A percentile compares a stretch with the other conserved stretches of the same genome.
phyloP scores from a whole-genome alignment of 2,888 invertebrate species.

The Apantesis nais region DNA sequence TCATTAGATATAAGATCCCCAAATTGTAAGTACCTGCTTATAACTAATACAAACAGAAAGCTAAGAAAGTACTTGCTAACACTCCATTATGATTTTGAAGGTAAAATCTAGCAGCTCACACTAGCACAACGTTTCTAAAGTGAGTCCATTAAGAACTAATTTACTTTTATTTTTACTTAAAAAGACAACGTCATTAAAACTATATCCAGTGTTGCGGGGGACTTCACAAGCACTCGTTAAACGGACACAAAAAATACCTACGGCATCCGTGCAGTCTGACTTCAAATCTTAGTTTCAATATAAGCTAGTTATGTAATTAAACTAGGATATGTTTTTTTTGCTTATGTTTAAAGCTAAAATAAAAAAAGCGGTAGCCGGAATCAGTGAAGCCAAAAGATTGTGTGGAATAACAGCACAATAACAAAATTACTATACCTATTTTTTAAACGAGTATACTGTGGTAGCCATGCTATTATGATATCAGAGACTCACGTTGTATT shows the following conservation, averaged over 20 bases:
- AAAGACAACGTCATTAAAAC: too few relatives aligned
- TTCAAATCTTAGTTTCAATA: background rate
- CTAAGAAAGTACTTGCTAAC: slow-evolving; percentile 19
- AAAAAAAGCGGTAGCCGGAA: background rate
- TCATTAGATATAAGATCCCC: slow-evolving; percentile 38
- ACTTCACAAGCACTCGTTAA: too few relatives aligned
- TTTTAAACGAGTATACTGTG: too few relatives aligned
- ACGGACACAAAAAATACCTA: too few relatives aligned
- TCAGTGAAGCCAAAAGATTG: background rate
- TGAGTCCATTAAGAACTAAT: too few relatives aligned
- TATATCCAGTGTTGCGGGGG: too few relatives aligned
- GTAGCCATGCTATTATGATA: background rate
- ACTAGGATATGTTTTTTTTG: too few relatives aligned
- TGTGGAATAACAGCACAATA: background rate
- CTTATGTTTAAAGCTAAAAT: background rate
- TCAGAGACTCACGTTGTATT: background rate
- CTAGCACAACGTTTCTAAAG: too few relatives aligned
- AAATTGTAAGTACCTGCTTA: slow-evolving; percentile 9
- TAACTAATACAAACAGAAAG: slow-evolving; percentile 12
- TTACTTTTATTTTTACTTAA: too few relatives aligned
- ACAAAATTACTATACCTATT: too few relatives aligned
- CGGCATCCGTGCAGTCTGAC: too few relatives aligned
- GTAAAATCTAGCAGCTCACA: background rate
- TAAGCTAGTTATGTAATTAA: background rate
- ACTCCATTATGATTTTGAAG: background rate